A percentile compares a stretch with the other conserved stretches of the same genome.
Conservation (phyloP, 2,113 vertebrate species). For the Anguilla rostrata region DNA sequence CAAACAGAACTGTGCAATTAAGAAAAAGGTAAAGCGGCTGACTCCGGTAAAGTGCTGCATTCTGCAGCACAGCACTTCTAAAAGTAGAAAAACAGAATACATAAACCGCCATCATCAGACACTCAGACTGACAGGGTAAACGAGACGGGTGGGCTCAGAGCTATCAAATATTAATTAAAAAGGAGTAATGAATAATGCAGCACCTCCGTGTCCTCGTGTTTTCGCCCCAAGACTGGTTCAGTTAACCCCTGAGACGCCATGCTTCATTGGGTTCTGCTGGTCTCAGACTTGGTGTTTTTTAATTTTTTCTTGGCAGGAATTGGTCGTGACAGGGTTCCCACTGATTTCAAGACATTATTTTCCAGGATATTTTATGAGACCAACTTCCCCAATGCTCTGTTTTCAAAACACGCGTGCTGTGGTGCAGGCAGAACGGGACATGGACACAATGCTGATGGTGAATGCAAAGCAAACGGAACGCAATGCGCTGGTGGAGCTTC, state of each 20-base stretch:
- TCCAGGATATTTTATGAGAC: background rate
- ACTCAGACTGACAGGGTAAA: conserved; percentile 43
- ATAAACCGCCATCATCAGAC: background rate
- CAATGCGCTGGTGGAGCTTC: no score
- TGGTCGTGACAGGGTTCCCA: background rate
- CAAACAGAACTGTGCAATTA: background rate
- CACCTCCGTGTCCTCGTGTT: conserved; percentile 46
- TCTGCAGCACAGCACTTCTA: background rate
- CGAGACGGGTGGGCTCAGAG: conserved; percentile 52
- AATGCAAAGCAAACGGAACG: no score
- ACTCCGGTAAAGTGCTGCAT: background rate
- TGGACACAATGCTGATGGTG: no score
- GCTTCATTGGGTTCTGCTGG: background rate
- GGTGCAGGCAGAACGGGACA: no score
- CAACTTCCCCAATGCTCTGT: background rate
- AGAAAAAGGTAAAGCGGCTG: background rate
- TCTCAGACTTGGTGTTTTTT: background rate
- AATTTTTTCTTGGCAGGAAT: background rate
- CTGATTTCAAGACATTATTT: background rate
- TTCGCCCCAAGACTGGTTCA: conserved; percentile 18
- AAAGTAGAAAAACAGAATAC: background rate
- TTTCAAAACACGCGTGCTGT: no score
- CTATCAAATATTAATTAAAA: conserved; percentile 67
- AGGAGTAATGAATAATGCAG: conserved; percentile 55
- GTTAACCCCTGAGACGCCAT: background rate